Percentiles rank a stretch among this genome's conserved stretches.
phyloP scores from a whole-genome alignment of 1,140 invertebrate species.

The Eciton burchellii region DNA sequence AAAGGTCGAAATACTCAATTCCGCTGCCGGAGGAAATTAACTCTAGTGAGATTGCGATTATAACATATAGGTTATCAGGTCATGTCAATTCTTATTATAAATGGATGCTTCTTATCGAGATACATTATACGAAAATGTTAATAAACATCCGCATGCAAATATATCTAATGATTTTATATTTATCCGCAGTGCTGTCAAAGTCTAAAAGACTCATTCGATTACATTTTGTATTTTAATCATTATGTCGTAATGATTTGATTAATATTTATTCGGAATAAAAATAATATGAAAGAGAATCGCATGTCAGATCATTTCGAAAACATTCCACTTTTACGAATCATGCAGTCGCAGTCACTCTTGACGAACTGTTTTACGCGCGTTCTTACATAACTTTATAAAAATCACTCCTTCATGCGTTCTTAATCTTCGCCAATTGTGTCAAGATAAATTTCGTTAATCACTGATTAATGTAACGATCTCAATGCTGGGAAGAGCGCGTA shows the following conservation, averaged over 20 bases:
- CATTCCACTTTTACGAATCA: too few relatives aligned
- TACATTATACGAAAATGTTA: slow-evolving; percentile 21
- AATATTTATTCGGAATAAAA: too few relatives aligned
- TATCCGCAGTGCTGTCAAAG: background rate
- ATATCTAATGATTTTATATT: background rate
- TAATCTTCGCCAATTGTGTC: background rate
- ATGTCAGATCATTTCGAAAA: background rate
- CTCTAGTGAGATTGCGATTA: slow-evolving; percentile 40
- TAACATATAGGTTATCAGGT: slow-evolving; percentile 36
- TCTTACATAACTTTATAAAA: too few relatives aligned
- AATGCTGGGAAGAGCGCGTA: slow-evolving; percentile 23
- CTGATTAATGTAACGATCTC: background rate
- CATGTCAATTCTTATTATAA: slow-evolving; percentile 9
- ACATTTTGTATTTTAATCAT: background rate
- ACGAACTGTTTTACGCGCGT: too few relatives aligned
- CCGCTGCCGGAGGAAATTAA: slow-evolving; percentile 36
- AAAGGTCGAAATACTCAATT: slow-evolving; percentile 42
- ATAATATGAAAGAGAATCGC: background rate
- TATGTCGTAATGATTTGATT: too few relatives aligned
- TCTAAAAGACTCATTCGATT: background rate
- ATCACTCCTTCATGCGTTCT: background rate
- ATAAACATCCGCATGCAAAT: slow-evolving; percentile 38
- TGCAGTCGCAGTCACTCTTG: too few relatives aligned
- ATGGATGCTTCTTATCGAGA: slow-evolving; percentile 9
- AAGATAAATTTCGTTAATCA: slow-evolving; percentile 11